phyloP scores from a whole-genome alignment of 2,888 invertebrate species.

The Fragum fragum region DNA sequence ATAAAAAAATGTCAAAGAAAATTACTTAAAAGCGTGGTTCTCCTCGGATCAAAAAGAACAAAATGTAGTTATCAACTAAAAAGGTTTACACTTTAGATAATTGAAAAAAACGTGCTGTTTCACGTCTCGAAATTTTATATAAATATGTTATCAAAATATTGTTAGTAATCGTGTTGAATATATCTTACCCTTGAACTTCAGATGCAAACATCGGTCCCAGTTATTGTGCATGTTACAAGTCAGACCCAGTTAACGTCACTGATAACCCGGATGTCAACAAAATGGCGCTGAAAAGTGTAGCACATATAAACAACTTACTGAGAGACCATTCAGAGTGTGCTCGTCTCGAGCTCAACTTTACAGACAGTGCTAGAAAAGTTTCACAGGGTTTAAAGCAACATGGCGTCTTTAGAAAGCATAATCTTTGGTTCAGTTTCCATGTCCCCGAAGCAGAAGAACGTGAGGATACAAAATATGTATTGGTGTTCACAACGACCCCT shows the following conservation, averaged over 20 bases:
- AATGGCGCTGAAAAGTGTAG: constrained; percentile 71
- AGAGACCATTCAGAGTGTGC: constrained; percentile 89
- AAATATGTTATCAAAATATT: no score
- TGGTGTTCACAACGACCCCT: constrained; percentile 58
- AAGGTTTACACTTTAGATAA: no score
- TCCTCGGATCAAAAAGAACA: no score
- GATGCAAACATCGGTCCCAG: constrained; percentile 97
- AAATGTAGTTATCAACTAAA: no score
- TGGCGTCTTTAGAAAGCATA: constrained; percentile 34
- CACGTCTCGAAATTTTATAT: no score
- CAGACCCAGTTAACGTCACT: constrained; percentile 87
- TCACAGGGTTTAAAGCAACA: constrained; percentile 33
- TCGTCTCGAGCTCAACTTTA: constrained; percentile 86
- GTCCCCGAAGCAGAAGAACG: constrained; percentile 89
- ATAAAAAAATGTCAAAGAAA: no score
- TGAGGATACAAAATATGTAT: constrained; percentile 42
- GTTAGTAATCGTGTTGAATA: no score
- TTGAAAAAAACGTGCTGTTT: no score
- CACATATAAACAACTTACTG: constrained; percentile 50
- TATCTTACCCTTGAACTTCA: no score
- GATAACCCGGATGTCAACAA: constrained; percentile 31
- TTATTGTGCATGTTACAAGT: constrained; percentile 97
- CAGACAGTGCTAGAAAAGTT: constrained; percentile 32
- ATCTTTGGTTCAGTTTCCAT: constrained; percentile 88
- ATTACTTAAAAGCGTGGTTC: no score